Evolutionary conservation across 2,797 vertebrate genomes (phyloP).

Genomic region (Poeciliopsis turneri): DNA sequence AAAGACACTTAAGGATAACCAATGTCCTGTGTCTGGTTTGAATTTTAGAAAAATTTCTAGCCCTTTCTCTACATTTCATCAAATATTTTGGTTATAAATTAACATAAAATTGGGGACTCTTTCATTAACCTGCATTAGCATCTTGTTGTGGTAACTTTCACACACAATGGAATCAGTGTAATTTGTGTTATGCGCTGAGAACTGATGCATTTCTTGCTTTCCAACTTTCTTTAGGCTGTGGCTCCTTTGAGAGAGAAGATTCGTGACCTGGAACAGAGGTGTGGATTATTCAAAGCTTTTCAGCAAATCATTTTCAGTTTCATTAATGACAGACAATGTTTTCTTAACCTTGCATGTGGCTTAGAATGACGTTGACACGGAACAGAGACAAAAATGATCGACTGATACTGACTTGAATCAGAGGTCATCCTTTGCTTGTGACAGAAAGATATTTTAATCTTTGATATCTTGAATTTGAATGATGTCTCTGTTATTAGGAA

Average conservation of each 20-base stretch:
- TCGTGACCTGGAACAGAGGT: constrained; percentile 96
- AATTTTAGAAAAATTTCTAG: not conserved
- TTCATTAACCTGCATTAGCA: not conserved
- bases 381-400: not conserved
- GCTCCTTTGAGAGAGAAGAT: constrained; percentile 96
- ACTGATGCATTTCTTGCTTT: constrained; percentile 8
- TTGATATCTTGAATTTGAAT: constrained; percentile 18
- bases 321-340: not conserved
- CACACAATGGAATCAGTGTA: too few relatives aligned
- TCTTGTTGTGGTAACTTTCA: not conserved
- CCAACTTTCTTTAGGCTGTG: constrained; percentile 83
- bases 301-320: not conserved
- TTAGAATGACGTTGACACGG: not conserved
- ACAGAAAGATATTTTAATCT: constrained; percentile 1
- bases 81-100: not conserved
- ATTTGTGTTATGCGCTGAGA: not conserved
- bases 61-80: not conserved
- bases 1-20: not conserved
- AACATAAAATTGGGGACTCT: not conserved
- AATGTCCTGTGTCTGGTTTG: not conserved
- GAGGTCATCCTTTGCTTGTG: not conserved
- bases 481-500: not conserved
- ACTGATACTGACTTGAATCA: not conserved
- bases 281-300: constrained; percentile 36
- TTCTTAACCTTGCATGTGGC: not conserved